Base-by-base conservation (phyloP, 2,797 vertebrate species). In the Alca torda region DNA sequence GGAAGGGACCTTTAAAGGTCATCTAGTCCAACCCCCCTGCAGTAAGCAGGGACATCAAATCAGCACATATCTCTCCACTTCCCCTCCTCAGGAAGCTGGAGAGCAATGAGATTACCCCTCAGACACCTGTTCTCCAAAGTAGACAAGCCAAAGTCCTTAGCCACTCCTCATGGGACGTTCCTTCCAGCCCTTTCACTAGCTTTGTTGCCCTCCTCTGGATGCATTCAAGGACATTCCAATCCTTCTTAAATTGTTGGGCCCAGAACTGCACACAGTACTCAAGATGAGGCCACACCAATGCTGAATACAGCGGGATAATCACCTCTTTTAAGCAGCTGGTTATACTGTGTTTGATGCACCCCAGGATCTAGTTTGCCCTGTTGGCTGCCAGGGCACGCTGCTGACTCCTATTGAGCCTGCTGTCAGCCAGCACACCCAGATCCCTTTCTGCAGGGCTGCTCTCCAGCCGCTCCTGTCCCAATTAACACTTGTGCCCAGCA, bases 401-500 rank as follows among this genome's bases (percentile, higher is more conserved):
- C 60, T 41, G 41, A 11, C 10, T 43, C 6, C 4, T 8, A 10
- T 4, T 26, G 39, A 61, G 8, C 16, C 33, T 50, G 54, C 10
- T 37, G 25, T 26, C 2, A 0, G 16, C 13, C 21, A 48, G 8
- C 13, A 35, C 4, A 2, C 6, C 18, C 13, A 65, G 59, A 35
- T 5, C 8, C 18, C 39, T 61, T 74, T 30, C 37, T 31, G 8
- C 14, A 33, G 28, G 28, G 8, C 23, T 68, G 23, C 0, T 75
- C 28, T 13, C 25, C 48, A 56, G 48, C 2, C 6, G 4, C 12
- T 39, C 28, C 7, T 51, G 24, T 63, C 69, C 16, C 10, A 8
- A 1, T 14, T 60, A 28, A 31, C 13, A 17, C 3, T 20, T 19
- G 4, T 50, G 5, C 1, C 24, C 0, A 2, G 8, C 3, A 0